A percentile compares a stretch with the other conserved stretches of the same genome.
Evolutionary conservation across 2,888 invertebrate species (phyloP).

Genomic region (Volucella zonaria): DNA sequence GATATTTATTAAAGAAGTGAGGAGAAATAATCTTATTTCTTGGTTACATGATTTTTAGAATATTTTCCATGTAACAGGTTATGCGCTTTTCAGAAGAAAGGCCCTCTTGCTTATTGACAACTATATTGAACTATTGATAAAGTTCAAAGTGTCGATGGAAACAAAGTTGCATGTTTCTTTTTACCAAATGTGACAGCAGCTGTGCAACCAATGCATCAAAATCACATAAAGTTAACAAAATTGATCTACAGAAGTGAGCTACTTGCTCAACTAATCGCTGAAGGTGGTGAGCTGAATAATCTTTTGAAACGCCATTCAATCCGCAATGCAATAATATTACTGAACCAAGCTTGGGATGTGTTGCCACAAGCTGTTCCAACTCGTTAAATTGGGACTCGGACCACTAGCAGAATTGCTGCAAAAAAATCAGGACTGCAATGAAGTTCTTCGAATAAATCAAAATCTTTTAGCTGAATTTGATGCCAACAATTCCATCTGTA

Average conservation of each 20-base stretch:
- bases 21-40: not conserved
- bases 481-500: slow-evolving; percentile 26
- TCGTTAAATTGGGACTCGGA: too few relatives aligned
- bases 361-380: slow-evolving; percentile 8
- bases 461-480: slow-evolving; percentile 44
- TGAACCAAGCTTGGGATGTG: slow-evolving; percentile 33
- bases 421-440: slow-evolving; percentile 48
- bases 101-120: slow-evolving; percentile 50
- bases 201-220: too few relatives aligned
- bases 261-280: too few relatives aligned
- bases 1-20: slow-evolving; percentile 35
- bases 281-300: slow-evolving; percentile 42
- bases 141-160: too few relatives aligned
- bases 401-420: not conserved
- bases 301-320: slow-evolving; percentile 55
- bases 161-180: too few relatives aligned
- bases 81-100: slow-evolving; percentile 40
- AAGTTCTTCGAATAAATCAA: slow-evolving; percentile 54
- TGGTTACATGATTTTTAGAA: slow-evolving; percentile 2
- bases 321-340: slow-evolving; percentile 60
- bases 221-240: too few relatives aligned
- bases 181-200: too few relatives aligned
- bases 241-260: too few relatives aligned
- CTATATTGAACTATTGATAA: not conserved
- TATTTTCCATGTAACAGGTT: too few relatives aligned